Evolutionary conservation across 2,797 vertebrate genomes (phyloP).

Genomic region (Parambassis ranga): DNA sequence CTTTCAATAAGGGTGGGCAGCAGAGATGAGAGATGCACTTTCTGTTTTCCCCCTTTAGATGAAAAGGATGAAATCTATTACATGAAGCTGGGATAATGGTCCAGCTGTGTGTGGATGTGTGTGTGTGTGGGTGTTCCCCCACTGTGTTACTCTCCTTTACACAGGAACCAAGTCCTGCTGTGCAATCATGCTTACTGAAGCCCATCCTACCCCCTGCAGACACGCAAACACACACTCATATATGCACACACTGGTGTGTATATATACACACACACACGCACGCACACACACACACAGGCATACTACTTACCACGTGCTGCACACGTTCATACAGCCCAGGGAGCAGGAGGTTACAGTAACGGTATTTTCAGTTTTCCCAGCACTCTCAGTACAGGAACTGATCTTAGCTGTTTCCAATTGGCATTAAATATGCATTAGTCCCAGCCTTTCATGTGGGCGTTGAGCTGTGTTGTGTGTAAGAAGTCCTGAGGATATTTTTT

Average conservation of each 20-base stretch:
- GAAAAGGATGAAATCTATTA: conserved; percentile 16
- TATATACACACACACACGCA: not conserved
- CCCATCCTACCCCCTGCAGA: conserved; percentile 39
- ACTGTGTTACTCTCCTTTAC: conserved; percentile 35
- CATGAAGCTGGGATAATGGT: conserved; percentile 12
- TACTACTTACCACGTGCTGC: too few species aligned
- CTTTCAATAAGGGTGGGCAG: not conserved
- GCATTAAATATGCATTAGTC: conserved; percentile 78
- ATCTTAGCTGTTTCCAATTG: conserved; percentile 70
- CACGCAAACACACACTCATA: conserved; percentile 31
- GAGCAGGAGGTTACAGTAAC: conserved; percentile 53
- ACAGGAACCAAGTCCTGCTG: conserved; percentile 45
- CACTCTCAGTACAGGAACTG: conserved; percentile 59
- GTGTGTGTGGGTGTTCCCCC: conserved; percentile 7
- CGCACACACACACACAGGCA: not conserved
- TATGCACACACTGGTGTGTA: not conserved
- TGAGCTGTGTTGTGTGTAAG: conserved; percentile 65
- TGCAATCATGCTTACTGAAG: conserved; percentile 45
- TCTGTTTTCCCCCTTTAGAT: not conserved
- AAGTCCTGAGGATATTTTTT: conserved; percentile 77
- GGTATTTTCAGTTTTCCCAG: conserved; percentile 44
- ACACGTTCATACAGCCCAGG: conserved; percentile 49
- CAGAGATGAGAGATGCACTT: conserved; percentile 1
- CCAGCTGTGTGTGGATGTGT: not conserved
- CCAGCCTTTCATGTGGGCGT: conserved; percentile 74